Evolutionary conservation across 2,113 vertebrate species (phyloP).

Genomic region (Melanostigma gelatinosum): DNA sequence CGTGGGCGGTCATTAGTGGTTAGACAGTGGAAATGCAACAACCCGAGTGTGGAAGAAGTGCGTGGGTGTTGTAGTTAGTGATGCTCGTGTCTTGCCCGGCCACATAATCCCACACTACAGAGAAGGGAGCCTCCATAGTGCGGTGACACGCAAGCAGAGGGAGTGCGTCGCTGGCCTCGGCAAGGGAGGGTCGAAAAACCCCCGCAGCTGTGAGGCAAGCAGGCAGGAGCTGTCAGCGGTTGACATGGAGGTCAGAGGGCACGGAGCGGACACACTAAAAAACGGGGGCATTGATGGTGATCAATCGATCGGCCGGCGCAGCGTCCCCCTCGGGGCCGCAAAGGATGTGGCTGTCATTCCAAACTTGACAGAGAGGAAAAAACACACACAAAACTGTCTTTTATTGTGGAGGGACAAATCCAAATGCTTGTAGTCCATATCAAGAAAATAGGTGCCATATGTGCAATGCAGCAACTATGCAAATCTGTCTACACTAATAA

Average conservation of each 20-base stretch:
- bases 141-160: constrained; percentile 38
- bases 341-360: constrained; percentile 54
- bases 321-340: constrained; percentile 30
- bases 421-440: constrained; percentile 8
- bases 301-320: constrained; percentile 48
- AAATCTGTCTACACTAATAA: constrained; percentile 17
- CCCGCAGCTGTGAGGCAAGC: constrained; percentile 27
- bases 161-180: constrained; percentile 29
- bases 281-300: constrained; percentile 32
- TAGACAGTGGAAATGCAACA: constrained; percentile 26
- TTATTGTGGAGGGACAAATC: constrained; percentile 8
- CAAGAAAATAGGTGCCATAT: constrained; percentile 43
- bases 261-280: constrained; percentile 27
- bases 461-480: constrained; percentile 25
- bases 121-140: constrained; percentile 19
- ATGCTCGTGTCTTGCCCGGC: not conserved
- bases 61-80: constrained; percentile 35
- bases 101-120: constrained; percentile 19
- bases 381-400: constrained; percentile 31
- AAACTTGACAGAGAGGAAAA: constrained; percentile 39
- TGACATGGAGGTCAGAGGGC: constrained; percentile 62
- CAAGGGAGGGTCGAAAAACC: constrained; percentile 10
- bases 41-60: constrained; percentile 21
- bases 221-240: constrained; percentile 52
- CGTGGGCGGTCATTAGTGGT: constrained; percentile 29